Conservation (phyloP, 2,113 vertebrate genomes). For the Oplegnathus fasciatus region DNA sequence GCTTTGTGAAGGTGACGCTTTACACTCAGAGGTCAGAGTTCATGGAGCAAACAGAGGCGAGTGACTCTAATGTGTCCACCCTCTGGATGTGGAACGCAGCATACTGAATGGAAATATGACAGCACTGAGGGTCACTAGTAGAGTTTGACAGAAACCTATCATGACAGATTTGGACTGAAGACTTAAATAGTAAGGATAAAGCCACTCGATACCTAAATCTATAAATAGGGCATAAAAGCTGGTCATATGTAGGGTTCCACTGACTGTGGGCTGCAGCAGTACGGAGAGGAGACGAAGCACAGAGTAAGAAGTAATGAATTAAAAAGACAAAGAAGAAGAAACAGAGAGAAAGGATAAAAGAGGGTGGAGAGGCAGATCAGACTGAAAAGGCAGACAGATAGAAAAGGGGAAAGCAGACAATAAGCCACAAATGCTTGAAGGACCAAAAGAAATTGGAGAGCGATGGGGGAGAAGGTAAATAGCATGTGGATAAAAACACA, state of each 20-base stretch:
- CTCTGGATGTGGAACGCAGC: constrained; percentile 21
- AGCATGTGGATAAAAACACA: constrained; percentile 21
- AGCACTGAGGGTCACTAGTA: not conserved
- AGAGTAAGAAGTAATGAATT: not conserved
- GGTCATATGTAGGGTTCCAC: not conserved
- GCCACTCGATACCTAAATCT: not conserved
- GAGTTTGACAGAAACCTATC: not conserved
- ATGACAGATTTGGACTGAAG: constrained; percentile 12
- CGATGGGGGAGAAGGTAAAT: not conserved
- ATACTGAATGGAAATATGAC: constrained; percentile 22
- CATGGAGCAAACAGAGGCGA: constrained; percentile 41
- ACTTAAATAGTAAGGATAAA: not conserved
- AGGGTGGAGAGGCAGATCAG: not conserved
- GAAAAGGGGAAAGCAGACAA: constrained; percentile 11
- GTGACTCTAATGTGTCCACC: constrained; percentile 24
- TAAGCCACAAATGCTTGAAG: not conserved
- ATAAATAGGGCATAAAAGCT: not conserved
- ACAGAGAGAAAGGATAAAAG: not conserved
- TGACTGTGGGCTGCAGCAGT: not conserved
- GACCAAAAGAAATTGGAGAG: constrained; percentile 18
- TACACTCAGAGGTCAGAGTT: constrained; percentile 39
- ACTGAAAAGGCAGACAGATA: too few species aligned
- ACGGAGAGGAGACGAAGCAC: not conserved
- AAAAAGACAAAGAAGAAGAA: not conserved
- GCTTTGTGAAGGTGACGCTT: constrained; percentile 24